A percentile compares a stretch with the other conserved stretches of the same genome.
phyloP scores from a whole-genome alignment of 2,797 vertebrate species.

The Mico argentatus region DNA sequence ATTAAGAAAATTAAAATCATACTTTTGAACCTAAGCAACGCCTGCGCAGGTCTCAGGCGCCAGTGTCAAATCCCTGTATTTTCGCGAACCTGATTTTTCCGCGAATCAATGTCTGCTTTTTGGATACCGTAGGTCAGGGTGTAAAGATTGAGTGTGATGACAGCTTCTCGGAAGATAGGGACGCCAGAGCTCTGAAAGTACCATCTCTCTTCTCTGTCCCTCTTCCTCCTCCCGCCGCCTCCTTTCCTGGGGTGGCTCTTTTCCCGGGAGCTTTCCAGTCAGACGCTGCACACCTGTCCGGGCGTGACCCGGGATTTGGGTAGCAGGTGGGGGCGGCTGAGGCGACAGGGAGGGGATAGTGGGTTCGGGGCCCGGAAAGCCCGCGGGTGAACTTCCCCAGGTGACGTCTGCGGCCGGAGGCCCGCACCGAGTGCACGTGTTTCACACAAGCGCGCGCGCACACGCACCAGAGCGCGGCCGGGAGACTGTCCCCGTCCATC shows the following conservation, averaged over 20 bases:
- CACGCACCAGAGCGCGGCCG: background rate
- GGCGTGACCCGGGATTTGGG: background rate
- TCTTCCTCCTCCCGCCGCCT: background rate
- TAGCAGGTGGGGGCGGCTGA: background rate
- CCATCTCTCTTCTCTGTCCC: background rate
- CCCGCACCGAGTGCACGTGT: background rate
- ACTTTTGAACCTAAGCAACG: slow-evolving; percentile 60
- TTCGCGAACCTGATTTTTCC: background rate
- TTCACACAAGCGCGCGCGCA: background rate
- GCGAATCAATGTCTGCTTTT: background rate
- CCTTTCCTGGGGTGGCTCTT: background rate
- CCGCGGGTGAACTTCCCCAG: background rate
- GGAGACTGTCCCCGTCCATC: background rate
- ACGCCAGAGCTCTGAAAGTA: background rate
- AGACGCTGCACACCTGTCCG: background rate
- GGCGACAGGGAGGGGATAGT: background rate
- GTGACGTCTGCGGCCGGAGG: background rate
- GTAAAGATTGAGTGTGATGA: slow-evolving; percentile 21
- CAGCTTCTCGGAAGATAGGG: background rate
- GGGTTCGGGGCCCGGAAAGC: background rate
- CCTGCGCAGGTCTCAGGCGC: slow-evolving; percentile 26
- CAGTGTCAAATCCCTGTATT: background rate
- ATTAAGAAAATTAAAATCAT: slow-evolving; percentile 78
- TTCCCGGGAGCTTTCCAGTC: background rate
- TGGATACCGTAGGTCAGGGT: background rate